Conservation (phyloP, 2,888 invertebrate genomes). For the Trichacis sp. region DNA sequence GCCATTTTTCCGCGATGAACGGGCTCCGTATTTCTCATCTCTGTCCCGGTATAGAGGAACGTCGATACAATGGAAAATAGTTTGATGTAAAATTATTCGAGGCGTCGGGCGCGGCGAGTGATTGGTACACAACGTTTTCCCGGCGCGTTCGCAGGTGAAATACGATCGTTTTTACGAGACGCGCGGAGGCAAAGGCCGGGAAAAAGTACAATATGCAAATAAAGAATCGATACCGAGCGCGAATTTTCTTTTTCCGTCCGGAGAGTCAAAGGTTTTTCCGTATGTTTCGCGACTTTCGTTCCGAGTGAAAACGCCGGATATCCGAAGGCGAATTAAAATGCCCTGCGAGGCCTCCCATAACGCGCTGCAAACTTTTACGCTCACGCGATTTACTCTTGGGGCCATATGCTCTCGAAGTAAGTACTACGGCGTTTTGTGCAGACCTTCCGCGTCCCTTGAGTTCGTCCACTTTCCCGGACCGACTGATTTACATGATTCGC, state of each 20-base stretch:
- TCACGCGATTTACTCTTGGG: slow-evolving; percentile 20
- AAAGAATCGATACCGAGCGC: slow-evolving; percentile 22
- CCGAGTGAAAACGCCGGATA: slow-evolving; percentile 24
- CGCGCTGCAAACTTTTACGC: slow-evolving; percentile 17
- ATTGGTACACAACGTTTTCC: slow-evolving; percentile 12
- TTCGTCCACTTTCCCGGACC: not conserved
- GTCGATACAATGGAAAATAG: not conserved
- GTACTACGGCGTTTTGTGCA: slow-evolving; percentile 24
- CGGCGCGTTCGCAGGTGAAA: slow-evolving; percentile 12
- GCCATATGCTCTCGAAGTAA: slow-evolving; percentile 17
- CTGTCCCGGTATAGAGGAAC: too few species aligned
- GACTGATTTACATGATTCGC: slow-evolving; percentile 28
- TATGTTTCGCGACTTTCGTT: slow-evolving; percentile 23
- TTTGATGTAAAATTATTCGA: not conserved
- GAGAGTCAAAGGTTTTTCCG: slow-evolving; percentile 24
- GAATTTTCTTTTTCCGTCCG: slow-evolving; percentile 19
- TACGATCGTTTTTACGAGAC: slow-evolving; percentile 18
- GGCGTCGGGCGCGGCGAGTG: not conserved
- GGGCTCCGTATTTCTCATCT: not conserved
- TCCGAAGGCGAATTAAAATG: slow-evolving; percentile 25
- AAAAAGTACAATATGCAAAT: slow-evolving; percentile 14
- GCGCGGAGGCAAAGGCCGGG: slow-evolving; percentile 5
- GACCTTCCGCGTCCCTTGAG: slow-evolving; percentile 20
- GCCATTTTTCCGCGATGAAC: not conserved
- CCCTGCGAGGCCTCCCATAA: slow-evolving; percentile 24